Conservation (phyloP, 2,888 invertebrate genomes). For the Microplitis manilae region DNA sequence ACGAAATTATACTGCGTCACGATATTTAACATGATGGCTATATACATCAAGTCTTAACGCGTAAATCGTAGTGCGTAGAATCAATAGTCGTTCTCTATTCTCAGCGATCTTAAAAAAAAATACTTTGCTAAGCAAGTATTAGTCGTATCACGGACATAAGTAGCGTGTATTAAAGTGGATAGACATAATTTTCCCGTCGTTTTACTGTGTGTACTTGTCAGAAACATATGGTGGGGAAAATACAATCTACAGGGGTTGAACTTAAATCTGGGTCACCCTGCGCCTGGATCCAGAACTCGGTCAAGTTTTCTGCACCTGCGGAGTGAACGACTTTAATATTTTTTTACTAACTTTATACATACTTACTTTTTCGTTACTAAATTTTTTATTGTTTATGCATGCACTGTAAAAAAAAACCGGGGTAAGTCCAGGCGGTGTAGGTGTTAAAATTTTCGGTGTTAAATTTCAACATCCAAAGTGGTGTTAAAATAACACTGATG, state of each 20-base stretch:
- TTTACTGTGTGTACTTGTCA: constrained; percentile 13
- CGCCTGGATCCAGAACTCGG: constrained; percentile 67
- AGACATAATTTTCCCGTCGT: constrained; percentile 28
- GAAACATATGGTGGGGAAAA: constrained; percentile 16
- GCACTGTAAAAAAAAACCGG: not conserved
- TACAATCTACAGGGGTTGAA: constrained; percentile 51
- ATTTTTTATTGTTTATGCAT: constrained; percentile 20
- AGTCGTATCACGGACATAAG: constrained; percentile 43
- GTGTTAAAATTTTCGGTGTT: too few species aligned
- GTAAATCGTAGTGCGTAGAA: not conserved
- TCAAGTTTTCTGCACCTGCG: constrained; percentile 71
- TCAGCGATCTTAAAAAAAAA: not conserved
- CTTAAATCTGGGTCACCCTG: constrained; percentile 67
- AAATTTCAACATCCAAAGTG: too few species aligned
- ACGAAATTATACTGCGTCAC: not conserved
- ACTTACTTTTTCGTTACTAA: constrained; percentile 31
- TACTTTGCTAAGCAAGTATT: too few species aligned
- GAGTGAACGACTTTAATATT: constrained; percentile 53
- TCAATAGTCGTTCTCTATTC: not conserved
- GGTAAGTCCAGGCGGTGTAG: too few species aligned
- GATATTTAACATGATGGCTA: not conserved
- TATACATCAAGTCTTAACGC: not conserved
- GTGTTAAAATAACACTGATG: too few species aligned
- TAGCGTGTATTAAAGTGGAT: constrained; percentile 42
- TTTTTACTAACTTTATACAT: constrained; percentile 45